Conservation (phyloP, 1,140 invertebrate species). For the Drosophila eugracilis region DNA sequence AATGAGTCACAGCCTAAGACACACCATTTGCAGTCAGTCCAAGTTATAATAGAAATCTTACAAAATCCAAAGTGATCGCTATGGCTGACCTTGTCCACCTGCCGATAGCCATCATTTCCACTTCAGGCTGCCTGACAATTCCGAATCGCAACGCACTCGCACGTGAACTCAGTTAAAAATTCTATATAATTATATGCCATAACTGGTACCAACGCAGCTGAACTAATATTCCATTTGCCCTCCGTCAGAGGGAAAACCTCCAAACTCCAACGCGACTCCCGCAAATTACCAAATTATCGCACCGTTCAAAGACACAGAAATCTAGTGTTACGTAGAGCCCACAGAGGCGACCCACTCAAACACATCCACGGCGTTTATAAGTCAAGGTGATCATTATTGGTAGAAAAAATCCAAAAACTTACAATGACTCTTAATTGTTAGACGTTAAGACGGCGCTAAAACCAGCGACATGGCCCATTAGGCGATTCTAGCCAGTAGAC, state of each 20-base stretch:
- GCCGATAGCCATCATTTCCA: conserved; percentile 27
- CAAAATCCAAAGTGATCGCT: not conserved
- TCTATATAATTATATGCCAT: conserved; percentile 41
- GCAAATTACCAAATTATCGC: conserved; percentile 52
- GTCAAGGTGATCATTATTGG: conserved; percentile 74
- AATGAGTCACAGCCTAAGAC: not conserved
- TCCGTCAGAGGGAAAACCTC: conserved; percentile 11
- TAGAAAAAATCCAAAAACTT: conserved; percentile 64
- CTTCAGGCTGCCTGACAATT: conserved; percentile 18
- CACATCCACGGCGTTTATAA: conserved; percentile 66
- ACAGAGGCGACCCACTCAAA: conserved; percentile 44
- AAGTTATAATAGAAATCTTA: not conserved
- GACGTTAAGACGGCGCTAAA: conserved; percentile 34
- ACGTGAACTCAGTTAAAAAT: conserved; percentile 10
- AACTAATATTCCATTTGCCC: conserved; percentile 37
- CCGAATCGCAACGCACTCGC: not conserved
- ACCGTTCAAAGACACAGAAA: conserved; percentile 18
- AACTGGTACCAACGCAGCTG: conserved; percentile 9
- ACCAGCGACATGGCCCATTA: conserved; percentile 52
- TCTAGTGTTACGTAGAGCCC: conserved; percentile 13
- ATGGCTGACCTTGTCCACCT: conserved; percentile 18
- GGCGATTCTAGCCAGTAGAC: conserved; percentile 51
- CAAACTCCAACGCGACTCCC: conserved; percentile 6
- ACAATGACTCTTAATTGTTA: conserved; percentile 76
- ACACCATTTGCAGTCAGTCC: not conserved